These are phyloP conservation scores for Typhlichthys subterraneus DNA, from an alignment of 2,797 vertebrate genomes.

Conservation along the genomic window DNA sequence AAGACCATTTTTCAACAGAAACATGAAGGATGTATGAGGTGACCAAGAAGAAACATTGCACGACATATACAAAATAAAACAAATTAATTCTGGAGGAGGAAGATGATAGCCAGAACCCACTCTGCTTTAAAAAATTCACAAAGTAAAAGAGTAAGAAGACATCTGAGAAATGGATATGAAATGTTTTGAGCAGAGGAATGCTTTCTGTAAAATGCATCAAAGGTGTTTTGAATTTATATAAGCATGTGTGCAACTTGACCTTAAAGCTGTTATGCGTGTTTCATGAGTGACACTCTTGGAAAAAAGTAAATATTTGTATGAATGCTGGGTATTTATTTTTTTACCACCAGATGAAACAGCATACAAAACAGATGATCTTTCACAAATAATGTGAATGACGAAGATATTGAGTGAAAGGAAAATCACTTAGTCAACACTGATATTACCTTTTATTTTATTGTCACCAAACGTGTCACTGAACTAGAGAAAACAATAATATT, in stretches of 20 bases:
- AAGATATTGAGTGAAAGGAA: too few species aligned
- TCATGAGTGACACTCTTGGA: too few species aligned
- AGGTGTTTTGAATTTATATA: not conserved
- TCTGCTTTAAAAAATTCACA: not conserved
- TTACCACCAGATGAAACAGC: too few species aligned
- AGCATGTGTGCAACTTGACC: not conserved
- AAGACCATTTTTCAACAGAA: slow-evolving; percentile 2
- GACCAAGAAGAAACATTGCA: not conserved
- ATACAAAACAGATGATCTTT: too few species aligned
- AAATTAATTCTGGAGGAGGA: not conserved
- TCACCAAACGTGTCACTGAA: too few species aligned
- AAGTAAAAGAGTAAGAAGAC: not conserved
- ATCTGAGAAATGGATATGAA: not conserved
- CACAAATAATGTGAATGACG: too few species aligned
- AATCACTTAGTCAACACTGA: too few species aligned
- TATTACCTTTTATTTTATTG: too few species aligned
- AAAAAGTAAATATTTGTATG: too few species aligned
- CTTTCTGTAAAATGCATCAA: not conserved
- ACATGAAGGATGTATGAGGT: not conserved
- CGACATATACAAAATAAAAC: not conserved
- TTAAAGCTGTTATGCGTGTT: not conserved
- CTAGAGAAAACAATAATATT: too few species aligned
- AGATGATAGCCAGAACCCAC: not conserved
- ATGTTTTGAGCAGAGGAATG: not conserved
- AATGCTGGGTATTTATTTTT: too few species aligned